A percentile compares a stretch with the other conserved stretches of the same genome.
phyloP scores from a whole-genome alignment of 2,797 vertebrate species.

The Typhlichthys eigenmanni region DNA sequence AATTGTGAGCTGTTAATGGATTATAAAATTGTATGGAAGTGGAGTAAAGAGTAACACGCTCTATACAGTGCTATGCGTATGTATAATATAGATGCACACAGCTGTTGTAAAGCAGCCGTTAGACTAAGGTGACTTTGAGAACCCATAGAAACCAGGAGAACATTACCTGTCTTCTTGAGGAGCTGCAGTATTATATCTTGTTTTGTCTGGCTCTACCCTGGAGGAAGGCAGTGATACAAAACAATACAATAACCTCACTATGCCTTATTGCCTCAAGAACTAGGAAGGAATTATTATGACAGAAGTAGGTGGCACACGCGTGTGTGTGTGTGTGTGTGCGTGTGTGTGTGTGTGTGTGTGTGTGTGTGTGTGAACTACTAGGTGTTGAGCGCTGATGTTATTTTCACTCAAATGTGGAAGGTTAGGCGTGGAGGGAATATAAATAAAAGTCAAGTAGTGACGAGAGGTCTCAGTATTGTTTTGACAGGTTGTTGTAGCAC shows the following conservation, averaged over 20 bases:
- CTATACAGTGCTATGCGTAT: no score
- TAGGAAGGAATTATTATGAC: conserved; percentile 7
- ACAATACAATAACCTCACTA: conserved; percentile 57
- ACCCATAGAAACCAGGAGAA: conserved; percentile 45
- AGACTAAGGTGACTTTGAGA: conserved; percentile 53
- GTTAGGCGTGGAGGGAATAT: conserved; percentile 7
- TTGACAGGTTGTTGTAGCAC: no score
- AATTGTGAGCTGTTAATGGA: background rate
- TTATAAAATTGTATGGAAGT: no score
- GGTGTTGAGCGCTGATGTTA: conserved; percentile 11
- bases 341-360: background rate
- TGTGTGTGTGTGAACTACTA: background rate
- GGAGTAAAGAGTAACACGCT: no score
- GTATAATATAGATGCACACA: no score
- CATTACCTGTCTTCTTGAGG: conserved; percentile 41
- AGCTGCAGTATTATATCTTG: conserved; percentile 32
- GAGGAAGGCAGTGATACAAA: conserved; percentile 60
- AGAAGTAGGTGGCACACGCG: conserved; percentile 16
- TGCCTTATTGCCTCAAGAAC: conserved; percentile 39
- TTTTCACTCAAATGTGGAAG: no score
- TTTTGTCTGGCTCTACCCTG: conserved; percentile 40
- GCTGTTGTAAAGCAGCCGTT: conserved; percentile 39
- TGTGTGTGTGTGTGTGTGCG: no score
- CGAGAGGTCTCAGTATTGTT: conserved; percentile 2
- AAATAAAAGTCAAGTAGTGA: conserved; percentile 20